Evolutionary conservation across 2,888 invertebrate species (phyloP).

Genomic region (Metacarcinus magister): DNA sequence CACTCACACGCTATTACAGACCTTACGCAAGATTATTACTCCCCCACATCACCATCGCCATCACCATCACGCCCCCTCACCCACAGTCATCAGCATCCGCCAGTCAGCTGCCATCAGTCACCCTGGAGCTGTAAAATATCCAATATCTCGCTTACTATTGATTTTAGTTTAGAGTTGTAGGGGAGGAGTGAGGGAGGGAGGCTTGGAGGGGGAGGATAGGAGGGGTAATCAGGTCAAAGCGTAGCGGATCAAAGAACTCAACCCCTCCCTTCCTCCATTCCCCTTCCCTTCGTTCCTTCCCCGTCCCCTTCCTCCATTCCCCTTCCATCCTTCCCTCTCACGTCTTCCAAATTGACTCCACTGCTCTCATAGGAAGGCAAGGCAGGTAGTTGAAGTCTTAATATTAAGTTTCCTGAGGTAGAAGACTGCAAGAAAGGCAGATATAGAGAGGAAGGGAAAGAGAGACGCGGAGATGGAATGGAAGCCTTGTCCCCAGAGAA

Average conservation of each 20-base stretch:
- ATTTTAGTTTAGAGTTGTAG: conserved; percentile 43
- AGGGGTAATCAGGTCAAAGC: conserved; percentile 30
- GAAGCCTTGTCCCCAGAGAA: neutral
- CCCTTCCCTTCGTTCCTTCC: neutral
- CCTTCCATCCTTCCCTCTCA: conserved; percentile 33
- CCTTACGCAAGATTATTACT: neutral
- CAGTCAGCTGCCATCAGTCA: conserved; percentile 29
- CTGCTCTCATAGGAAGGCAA: neutral
- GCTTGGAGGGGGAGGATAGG: neutral
- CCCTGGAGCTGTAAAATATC: conserved; percentile 38
- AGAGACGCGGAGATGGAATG: neutral
- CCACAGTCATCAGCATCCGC: neutral
- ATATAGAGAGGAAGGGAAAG: neutral
- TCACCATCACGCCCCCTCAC: neutral
- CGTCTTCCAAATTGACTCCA: neutral
- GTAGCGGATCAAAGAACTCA: conserved; percentile 40
- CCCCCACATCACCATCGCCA: neutral
- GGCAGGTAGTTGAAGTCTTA: neutral
- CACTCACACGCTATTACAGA: neutral
- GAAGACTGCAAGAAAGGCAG: neutral
- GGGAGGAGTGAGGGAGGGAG: neutral
- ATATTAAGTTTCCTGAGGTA: neutral
- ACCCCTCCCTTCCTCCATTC: neutral
- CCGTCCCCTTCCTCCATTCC: neutral
- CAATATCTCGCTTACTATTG: conserved; percentile 44